Evolutionary conservation across 2,797 vertebrate genomes (phyloP).

Genomic region (Xyrichtys novacula): DNA sequence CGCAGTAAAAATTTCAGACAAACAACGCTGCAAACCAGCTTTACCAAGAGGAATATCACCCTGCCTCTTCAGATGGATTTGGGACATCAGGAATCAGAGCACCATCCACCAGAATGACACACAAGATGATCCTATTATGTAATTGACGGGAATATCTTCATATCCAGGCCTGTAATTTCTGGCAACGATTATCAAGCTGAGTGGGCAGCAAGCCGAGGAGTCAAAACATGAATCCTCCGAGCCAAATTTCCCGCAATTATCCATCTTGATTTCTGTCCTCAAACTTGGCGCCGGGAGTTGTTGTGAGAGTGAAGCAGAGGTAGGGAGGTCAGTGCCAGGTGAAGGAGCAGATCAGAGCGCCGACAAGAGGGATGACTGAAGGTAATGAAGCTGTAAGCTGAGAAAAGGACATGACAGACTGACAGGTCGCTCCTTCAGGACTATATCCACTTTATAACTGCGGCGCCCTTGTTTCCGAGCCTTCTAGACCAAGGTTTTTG

Average conservation of each 20-base stretch:
- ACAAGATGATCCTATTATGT: slow-evolving; percentile 50
- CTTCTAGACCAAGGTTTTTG: slow-evolving; percentile 29
- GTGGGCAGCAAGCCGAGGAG: slow-evolving; percentile 39
- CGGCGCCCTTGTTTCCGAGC: slow-evolving; percentile 27
- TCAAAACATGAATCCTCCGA: slow-evolving; percentile 19
- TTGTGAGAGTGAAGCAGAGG: slow-evolving; percentile 23
- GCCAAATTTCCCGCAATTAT: slow-evolving; percentile 32
- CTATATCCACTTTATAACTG: slow-evolving; percentile 23
- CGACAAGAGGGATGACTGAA: slow-evolving; percentile 48
- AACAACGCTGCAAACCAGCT: slow-evolving; percentile 7
- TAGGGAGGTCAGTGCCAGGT: slow-evolving; percentile 38
- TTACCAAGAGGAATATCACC: slow-evolving; percentile 22
- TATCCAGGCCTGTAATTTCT: slow-evolving; percentile 38
- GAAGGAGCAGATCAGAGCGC: slow-evolving; percentile 51
- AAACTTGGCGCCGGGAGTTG: slow-evolving; percentile 14
- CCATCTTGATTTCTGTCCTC: slow-evolving; percentile 25
- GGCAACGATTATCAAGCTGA: slow-evolving; percentile 37
- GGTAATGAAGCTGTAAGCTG: slow-evolving; percentile 55
- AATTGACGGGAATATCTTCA: slow-evolving; percentile 52
- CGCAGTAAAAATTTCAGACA: slow-evolving; percentile 5
- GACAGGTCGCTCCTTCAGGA: slow-evolving; percentile 26
- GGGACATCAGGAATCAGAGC: slow-evolving; percentile 43
- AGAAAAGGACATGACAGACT: slow-evolving; percentile 53
- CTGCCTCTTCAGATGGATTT: slow-evolving; percentile 36
- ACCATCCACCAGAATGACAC: slow-evolving; percentile 31